Evolutionary conservation across 2,113 vertebrate species (phyloP), one percentile per base, ranked within the genome.

Genomic region (Brachyhypopomus occidentalis): DNA sequence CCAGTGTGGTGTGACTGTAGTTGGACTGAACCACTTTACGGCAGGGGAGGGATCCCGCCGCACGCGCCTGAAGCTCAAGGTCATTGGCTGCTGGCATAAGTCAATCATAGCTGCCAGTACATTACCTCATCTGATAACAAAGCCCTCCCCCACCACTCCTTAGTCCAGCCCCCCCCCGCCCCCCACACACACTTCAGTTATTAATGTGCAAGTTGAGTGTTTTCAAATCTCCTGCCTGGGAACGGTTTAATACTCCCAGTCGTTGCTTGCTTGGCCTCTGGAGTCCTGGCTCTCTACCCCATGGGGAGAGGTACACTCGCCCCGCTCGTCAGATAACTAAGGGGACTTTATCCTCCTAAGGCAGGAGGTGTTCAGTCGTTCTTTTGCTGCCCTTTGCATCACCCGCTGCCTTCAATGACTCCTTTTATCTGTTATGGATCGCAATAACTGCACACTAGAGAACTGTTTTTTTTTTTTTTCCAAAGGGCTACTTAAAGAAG

Each of bases 381-480:
- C 66, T 23, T 52, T 22, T 30, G 63, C 45, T 78, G 72, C 38
- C 52, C 56, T 55, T 59, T 62, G 25, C 55, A 4, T 74, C 36
- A 66, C 55, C 27, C 73, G 25, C 58, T 38, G 66, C 59, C 48
- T 75, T 41, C 62, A 30, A 20, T 9, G 30, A 12, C 34, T 25
- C 20, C 70, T 74, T 70, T 71, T 38, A 55, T 74, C 63, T 36
- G 66, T 69, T 62, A 79, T 72, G 48, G 56, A 64, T 81, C n/a
- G 73, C 16, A 12, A 25, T 85, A 55, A 85, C 78, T 64, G 63
- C 71, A 75, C 77, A 41, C 30, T n/a, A 64, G 77, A 70, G 77
- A 66, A 58, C 9, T 19, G 41, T 20, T 25, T 81, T 60, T 77
- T 55, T 60, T 77, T 55, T 52, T 48, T 12, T n/a, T 9, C 36